A percentile compares a stretch with the other conserved stretches of the same genome.
These are phyloP conservation scores for Synaphobranchus kaupii DNA, from an alignment of 2,797 vertebrate genomes.

Conservation along the genomic window DNA sequence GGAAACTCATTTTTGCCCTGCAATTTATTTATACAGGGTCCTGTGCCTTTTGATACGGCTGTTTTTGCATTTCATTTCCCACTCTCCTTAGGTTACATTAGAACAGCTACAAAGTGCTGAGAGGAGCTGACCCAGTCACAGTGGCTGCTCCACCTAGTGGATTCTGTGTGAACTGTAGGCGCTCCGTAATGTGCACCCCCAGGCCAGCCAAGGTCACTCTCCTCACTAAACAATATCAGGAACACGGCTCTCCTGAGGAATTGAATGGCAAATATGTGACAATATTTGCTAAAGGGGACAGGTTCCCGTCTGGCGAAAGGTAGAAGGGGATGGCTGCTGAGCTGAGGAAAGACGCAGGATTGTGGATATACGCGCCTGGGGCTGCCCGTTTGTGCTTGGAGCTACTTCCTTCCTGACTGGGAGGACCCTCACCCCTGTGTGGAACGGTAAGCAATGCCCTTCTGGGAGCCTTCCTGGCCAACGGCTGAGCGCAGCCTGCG, in stretches of 20 bases:
- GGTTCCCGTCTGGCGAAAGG: not conserved
- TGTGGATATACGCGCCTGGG: not conserved
- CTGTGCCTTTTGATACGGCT: conserved; percentile 52
- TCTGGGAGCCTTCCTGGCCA: conserved; percentile 70
- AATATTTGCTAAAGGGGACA: not conserved
- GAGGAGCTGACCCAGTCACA: conserved; percentile 44
- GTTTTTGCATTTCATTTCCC: conserved; percentile 66
- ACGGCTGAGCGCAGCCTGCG: conserved; percentile 68
- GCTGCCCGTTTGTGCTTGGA: not conserved
- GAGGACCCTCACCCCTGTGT: conserved; percentile 66
- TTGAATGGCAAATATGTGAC: not conserved
- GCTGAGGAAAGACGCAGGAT: not conserved
- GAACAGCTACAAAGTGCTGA: conserved; percentile 59
- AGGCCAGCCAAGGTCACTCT: conserved; percentile 12
- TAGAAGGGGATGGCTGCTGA: not conserved
- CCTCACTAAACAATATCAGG: not conserved
- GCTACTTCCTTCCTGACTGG: conserved; percentile 43
- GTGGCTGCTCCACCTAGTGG: conserved; percentile 66
- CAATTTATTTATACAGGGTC: conserved; percentile 48
- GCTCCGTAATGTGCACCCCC: conserved; percentile 26
- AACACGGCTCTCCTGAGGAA: not conserved
- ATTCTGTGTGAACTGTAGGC: conserved; percentile 44
- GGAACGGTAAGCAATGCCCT: conserved; percentile 68
- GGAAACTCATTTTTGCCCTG: conserved; percentile 45
- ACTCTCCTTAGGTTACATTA: conserved; percentile 66